Base-by-base conservation (phyloP, 1,140 invertebrate genomes). In the Sycophila sp. region DNA sequence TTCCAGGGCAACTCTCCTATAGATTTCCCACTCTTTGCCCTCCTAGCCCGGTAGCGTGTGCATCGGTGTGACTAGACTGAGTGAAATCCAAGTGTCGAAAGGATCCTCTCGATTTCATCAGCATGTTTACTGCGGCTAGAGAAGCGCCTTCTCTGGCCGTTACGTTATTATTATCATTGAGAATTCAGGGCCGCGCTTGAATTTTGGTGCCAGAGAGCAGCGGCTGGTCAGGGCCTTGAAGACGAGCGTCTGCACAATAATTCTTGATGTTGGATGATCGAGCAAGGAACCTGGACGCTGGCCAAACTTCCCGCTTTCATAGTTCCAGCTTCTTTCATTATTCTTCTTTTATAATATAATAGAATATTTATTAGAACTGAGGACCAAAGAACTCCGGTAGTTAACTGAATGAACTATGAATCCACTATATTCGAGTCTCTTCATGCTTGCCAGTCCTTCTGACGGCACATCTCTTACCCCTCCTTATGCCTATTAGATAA, bases 151-250 rank as follows among this genome's bases (percentile, higher is more conserved):
- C 51, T 32, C 30, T 11, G 19, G 26, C 53, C 36, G 24, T 38
- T 24, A 38, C 24, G 17, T 60, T 53, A 53, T 62, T 67, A 62
- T 62, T 55, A 42, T 55, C 47, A 42, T 66, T 58, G 26, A 6
- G 40, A n/a, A 34, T 49, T 68, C 36, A 28, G 42, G 13, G 53
- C n/a, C 28, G 22, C 34, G 62, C n/a, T 22, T 64, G 53, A 69
- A 69, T 73, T 73, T 69, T 69, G 71, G 71, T 60, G 65, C 66
- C 66, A 64, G 38, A 19, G 28, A 8, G 30, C 19, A 34, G 49
- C 28, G 6, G 42, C 24, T 22, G 2, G 26, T 17, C 13, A 11
- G 8, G 58, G 4, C 66, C 66, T 69, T 69, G 40, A 62, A 62
- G 47, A 28, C 53, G 24, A 28, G 40, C 56, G 42, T 40, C 58